These are phyloP conservation scores for Takifugu bimaculatus DNA, from an alignment of 2,113 vertebrate genomes.

Conservation along the genomic window DNA sequence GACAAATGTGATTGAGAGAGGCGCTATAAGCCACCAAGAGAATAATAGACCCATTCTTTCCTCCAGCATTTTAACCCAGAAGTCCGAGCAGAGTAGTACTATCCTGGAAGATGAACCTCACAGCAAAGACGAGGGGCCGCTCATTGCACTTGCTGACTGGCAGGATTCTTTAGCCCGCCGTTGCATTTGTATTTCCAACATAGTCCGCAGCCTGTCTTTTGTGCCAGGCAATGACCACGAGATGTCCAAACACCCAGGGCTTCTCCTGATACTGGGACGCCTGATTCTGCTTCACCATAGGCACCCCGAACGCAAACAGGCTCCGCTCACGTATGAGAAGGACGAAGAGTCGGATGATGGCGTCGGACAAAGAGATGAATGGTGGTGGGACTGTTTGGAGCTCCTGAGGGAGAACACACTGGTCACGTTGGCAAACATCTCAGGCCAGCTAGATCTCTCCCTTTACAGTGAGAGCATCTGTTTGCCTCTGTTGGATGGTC, in stretches of 20 bases:
- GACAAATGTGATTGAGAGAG: conserved; percentile 23
- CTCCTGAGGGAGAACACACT: conserved; percentile 95
- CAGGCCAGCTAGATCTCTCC: conserved; percentile 96
- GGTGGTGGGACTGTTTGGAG: conserved; percentile 99
- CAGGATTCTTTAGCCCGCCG: conserved; percentile 95
- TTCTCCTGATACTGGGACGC: conserved; percentile 92
- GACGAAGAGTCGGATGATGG: conserved; percentile 95
- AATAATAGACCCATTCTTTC: conserved; percentile 77
- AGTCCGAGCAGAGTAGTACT: conserved; percentile 77
- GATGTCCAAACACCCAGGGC: conserved; percentile 96
- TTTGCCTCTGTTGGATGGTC: conserved; percentile 93
- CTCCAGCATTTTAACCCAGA: conserved; percentile 66
- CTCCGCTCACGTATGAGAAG: conserved; percentile 94
- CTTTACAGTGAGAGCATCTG: conserved; percentile 97
- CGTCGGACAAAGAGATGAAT: conserved; percentile 90
- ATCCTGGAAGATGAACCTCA: conserved; percentile 97
- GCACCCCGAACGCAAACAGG: conserved; percentile 96
- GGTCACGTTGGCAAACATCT: conserved; percentile 98
- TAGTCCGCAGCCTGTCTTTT: conserved; percentile 96
- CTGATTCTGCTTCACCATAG: conserved; percentile 94
- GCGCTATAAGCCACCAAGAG: conserved; percentile 68
- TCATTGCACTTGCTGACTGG: conserved; percentile 90
- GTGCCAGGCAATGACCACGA: conserved; percentile 97
- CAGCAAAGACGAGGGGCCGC: conserved; percentile 96
- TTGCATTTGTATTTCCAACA: conserved; percentile 94